These are phyloP conservation scores for Hirundo rustica DNA, from an alignment of 2,797 vertebrate species.

Conservation along the genomic window DNA sequence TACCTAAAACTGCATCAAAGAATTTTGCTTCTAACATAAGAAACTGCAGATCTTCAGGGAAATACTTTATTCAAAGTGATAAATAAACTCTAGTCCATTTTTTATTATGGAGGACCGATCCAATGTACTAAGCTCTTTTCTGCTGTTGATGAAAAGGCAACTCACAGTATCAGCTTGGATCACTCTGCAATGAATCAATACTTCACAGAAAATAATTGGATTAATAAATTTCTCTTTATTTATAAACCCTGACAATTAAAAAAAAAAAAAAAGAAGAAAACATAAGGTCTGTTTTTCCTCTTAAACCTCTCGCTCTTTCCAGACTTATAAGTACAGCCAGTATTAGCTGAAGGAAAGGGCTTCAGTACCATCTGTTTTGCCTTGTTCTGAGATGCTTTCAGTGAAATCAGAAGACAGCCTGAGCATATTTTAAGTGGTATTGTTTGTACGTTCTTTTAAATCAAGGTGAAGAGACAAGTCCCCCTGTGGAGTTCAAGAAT, in stretches of 20 bases:
- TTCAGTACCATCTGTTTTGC: slow-evolving; percentile 60
- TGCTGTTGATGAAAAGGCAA: neutral
- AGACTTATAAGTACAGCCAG: slow-evolving; percentile 20
- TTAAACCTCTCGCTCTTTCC: slow-evolving; percentile 17
- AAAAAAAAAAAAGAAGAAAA: neutral
- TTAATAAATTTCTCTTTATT: slow-evolving; percentile 28
- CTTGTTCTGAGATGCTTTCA: slow-evolving; percentile 49
- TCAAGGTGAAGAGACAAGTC: slow-evolving; percentile 65
- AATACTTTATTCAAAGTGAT: neutral
- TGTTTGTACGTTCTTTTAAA: slow-evolving; percentile 65
- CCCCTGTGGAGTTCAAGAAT: slow-evolving; percentile 62
- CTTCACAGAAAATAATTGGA: neutral
- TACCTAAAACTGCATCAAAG: neutral
- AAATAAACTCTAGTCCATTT: neutral
- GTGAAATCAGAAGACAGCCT: slow-evolving; percentile 50
- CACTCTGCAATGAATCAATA: neutral
- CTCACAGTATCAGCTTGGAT: neutral
- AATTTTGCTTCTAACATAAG: neutral
- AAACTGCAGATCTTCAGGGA: neutral
- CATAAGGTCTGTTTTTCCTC: slow-evolving; percentile 3
- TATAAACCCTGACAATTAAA: slow-evolving; percentile 7
- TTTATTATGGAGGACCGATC: neutral
- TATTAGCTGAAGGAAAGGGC: slow-evolving; percentile 56
- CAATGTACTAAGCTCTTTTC: neutral
- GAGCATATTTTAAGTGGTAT: slow-evolving; percentile 66